Evolutionary conservation across 2,113 vertebrate genomes (phyloP), one percentile per base, ranked within the genome.

Genomic region (Helogale parvula): DNA sequence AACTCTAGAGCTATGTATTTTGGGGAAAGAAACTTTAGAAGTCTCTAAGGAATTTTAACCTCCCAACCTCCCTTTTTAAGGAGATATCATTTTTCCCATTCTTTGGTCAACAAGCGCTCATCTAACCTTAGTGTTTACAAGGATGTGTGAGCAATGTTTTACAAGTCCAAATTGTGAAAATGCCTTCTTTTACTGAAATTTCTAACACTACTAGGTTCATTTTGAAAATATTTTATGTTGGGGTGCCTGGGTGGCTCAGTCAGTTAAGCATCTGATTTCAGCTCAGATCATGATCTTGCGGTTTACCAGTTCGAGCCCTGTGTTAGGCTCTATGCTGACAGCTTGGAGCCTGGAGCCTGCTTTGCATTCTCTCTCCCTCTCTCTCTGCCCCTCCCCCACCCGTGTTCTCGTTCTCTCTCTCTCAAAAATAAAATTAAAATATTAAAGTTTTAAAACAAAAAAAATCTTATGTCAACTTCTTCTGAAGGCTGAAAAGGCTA

Each of bases 191-290:
- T 47, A 84, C 11, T 83, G 52, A 65, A 71, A 77, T 90, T 96
- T 74, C 69, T 93, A 93, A 47, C 27, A 88, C 29, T 60, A 76
- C n/a, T 50, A 92, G 71, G 84, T 33, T 88, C 82, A 74, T 80
- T 97, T 66, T 88, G 45, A 91, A 96, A 95, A 88, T 89, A 90
- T 45, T 81, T 96, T 90, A 93, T 23, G 57, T 60, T 23, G 21
- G 57, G 57, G 57, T 17, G 21, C 7, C 57, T 60, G 57, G 57
- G 57, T 7, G 57, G 57, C 21, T 60, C 21, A 23, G 7, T 60
- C 7, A 23, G 57, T 60, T 60, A 60, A 60, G 21, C 21, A 23
- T 23, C 21, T 3, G 57, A 60, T 19, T 21, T 60, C 57, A 60
- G 21, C 57, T 60, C 57, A 60, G 21, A 17, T 60, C 21, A 60